A percentile compares a stretch with the other conserved stretches of the same genome.
These are phyloP conservation scores for Columba janthina DNA, from an alignment of 2,113 vertebrate genomes.

Conservation along the genomic window DNA sequence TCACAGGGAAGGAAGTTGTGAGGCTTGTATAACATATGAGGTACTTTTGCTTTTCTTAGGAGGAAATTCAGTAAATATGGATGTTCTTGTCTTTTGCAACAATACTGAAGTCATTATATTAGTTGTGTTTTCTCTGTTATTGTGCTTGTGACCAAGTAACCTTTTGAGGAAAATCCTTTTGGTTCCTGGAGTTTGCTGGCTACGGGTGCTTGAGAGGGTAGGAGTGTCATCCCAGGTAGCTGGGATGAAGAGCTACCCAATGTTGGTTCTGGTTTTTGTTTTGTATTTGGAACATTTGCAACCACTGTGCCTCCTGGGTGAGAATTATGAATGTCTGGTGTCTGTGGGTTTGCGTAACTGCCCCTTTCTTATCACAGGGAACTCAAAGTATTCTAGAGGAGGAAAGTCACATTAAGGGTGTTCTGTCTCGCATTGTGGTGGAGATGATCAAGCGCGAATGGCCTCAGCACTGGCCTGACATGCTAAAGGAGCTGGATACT, in stretches of 20 bases:
- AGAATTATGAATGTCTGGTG: background rate
- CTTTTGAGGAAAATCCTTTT: background rate
- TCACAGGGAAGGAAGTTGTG: background rate
- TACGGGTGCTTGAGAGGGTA: background rate
- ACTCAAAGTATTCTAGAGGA: constrained; percentile 90
- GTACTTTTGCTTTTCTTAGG: background rate
- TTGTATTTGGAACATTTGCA: background rate
- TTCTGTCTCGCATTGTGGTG: constrained; percentile 90
- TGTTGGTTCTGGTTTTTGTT: background rate
- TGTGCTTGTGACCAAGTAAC: background rate
- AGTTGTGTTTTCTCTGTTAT: background rate
- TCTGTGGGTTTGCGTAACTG: background rate
- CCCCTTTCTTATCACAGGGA: constrained; percentile 76
- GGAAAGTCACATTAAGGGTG: constrained; percentile 96
- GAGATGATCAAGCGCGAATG: constrained; percentile 99
- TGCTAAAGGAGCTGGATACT: constrained; percentile 93
- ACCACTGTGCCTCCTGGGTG: background rate
- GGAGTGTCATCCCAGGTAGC: background rate
- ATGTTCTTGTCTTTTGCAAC: background rate
- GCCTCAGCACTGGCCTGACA: constrained; percentile 97
- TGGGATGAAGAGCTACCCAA: background rate
- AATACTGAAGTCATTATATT: background rate
- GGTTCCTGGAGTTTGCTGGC: background rate
- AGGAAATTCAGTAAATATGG: background rate
- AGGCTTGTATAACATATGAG: background rate